Evolutionary conservation across 2,113 vertebrate genomes (phyloP).

Genomic region (Alces alces): DNA sequence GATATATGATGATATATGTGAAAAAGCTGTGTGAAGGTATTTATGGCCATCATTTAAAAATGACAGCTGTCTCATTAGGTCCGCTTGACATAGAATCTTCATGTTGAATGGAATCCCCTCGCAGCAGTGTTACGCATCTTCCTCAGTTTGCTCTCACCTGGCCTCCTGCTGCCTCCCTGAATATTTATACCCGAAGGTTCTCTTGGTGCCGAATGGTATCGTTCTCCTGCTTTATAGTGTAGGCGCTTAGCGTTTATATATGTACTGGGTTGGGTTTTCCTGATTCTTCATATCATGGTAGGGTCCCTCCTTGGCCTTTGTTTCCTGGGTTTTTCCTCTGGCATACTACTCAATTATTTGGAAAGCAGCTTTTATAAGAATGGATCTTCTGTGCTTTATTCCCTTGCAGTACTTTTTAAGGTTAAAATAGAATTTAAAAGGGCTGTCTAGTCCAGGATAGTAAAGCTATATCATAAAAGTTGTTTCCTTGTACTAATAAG

Average conservation of each 20-base stretch:
- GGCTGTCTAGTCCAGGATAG: neutral
- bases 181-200: neutral
- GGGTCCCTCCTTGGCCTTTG: neutral
- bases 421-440: neutral
- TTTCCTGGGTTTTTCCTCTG: neutral
- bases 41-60: neutral
- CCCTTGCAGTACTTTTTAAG: neutral
- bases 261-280: neutral
- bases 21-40: neutral
- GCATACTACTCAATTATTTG: neutral
- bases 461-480: neutral
- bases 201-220: neutral
- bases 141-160: neutral
- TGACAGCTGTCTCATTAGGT: neutral
- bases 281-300: neutral
- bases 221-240: neutral
- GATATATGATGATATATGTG: neutral
- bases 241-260: neutral
- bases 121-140: neutral
- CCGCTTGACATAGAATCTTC: neutral
- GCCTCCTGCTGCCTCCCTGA: neutral
- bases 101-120: neutral
- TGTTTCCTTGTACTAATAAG: neutral
- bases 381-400: neutral
- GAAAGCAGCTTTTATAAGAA: conserved; percentile 7